phyloP scores from a whole-genome alignment of 2,888 invertebrate species.

The Cryptus viduatorius region DNA sequence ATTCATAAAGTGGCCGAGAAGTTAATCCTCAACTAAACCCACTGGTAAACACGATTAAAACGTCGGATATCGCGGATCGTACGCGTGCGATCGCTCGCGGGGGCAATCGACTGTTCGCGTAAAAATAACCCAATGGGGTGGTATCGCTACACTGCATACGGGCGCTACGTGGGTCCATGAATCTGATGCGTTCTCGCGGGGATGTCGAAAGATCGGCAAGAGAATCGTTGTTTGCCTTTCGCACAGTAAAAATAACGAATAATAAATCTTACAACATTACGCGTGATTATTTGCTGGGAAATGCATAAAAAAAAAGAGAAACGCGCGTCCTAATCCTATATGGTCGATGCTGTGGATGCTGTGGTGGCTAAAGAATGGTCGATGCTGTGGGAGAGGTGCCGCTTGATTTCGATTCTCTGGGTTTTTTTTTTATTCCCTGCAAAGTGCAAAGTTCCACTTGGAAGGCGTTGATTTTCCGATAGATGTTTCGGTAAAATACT shows the following conservation, averaged over 20 bases:
- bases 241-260: conserved; percentile 80
- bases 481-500: neutral
- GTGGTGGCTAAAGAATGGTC: too few relatives aligned
- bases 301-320: neutral
- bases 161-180: conserved; percentile 3
- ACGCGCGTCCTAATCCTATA: neutral
- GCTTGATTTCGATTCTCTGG: neutral
- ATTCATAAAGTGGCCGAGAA: conserved; percentile 78
- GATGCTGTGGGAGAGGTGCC: neutral
- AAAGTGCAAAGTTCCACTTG: neutral
- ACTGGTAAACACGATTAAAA: conserved; percentile 83
- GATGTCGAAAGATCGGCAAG: conserved; percentile 5
- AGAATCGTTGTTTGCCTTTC: conserved; percentile 77
- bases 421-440: neutral
- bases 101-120: conserved; percentile 36
- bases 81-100: conserved; percentile 56
- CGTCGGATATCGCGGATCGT: conserved; percentile 69
- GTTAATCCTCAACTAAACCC: conserved; percentile 82
- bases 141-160: conserved; percentile 1
- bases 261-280: conserved; percentile 64
- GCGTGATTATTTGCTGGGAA: conserved; percentile 1
- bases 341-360: too few relatives aligned
- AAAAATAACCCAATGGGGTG: conserved; percentile 61
- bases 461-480: neutral
- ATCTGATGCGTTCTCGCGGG: conserved; percentile 53